A percentile compares a stretch with the other conserved stretches of the same genome.
Conservation (phyloP, 2,113 vertebrate species). For the Rhagologus leucostigma region DNA sequence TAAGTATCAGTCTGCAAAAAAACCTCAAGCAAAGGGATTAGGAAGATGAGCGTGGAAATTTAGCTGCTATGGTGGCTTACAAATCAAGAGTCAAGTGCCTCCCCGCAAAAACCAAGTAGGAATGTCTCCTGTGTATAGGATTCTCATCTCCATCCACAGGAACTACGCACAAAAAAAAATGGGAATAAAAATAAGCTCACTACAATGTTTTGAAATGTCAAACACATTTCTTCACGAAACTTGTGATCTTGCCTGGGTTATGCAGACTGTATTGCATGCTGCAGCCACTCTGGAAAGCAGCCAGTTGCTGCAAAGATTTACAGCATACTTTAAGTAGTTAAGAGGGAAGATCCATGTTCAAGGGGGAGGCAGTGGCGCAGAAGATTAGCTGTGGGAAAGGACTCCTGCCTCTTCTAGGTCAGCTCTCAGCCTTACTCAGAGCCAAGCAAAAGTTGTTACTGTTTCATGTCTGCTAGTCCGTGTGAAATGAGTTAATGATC, state of each 20-base stretch:
- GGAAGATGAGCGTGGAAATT: neutral
- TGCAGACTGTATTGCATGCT: neutral
- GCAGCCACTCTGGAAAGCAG: neutral
- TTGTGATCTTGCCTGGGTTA: neutral
- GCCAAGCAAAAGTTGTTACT: neutral
- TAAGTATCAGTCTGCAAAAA: neutral
- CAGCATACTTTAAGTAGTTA: neutral
- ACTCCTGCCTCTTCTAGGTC: neutral
- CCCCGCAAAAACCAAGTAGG: neutral
- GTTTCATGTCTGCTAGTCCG: neutral
- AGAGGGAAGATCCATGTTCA: neutral
- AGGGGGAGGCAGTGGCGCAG: fast-evolving
- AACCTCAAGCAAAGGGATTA: neutral
- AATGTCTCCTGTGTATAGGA: neutral
- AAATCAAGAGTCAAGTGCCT: neutral
- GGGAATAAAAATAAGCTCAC: neutral
- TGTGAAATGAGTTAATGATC: neutral
- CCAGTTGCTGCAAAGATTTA: neutral
- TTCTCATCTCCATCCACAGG: neutral
- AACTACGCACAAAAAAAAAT: neutral
- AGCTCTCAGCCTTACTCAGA: neutral
- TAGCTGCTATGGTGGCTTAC: neutral
- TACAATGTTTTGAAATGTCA: neutral
- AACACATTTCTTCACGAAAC: neutral
- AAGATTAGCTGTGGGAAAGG: neutral